Conservation (phyloP, 2,888 invertebrate genomes). For the Cecidostiba fungosa region DNA sequence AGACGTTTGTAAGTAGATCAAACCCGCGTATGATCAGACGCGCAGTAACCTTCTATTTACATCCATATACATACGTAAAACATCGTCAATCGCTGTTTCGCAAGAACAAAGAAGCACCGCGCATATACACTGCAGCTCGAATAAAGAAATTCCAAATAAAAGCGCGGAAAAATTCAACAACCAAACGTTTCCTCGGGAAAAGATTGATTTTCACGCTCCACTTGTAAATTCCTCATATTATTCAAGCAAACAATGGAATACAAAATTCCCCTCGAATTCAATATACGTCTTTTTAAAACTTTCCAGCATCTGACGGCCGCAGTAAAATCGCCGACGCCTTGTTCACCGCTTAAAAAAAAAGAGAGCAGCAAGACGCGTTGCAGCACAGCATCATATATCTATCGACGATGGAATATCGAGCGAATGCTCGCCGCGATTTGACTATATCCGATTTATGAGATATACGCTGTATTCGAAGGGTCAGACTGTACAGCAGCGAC, state of each 20-base stretch:
- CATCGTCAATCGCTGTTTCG: neutral
- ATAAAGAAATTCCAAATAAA: neutral
- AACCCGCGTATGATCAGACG: neutral
- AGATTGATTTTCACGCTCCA: slow-evolving; percentile 24
- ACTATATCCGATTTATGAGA: slow-evolving; percentile 52
- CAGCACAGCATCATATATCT: neutral
- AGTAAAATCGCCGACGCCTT: neutral
- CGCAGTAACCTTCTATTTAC: neutral
- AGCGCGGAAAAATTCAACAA: neutral
- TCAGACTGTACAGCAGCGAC: neutral
- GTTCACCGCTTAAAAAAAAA: neutral
- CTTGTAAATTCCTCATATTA: neutral
- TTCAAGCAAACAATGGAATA: neutral
- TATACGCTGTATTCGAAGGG: slow-evolving; percentile 30
- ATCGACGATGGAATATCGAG: neutral
- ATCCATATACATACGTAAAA: no score
- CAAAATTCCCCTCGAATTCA: neutral
- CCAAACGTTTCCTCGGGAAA: neutral
- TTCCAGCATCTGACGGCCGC: neutral
- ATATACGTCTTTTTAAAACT: neutral
- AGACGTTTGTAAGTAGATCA: neutral
- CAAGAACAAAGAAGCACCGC: neutral
- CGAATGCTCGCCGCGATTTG: slow-evolving; percentile 18
- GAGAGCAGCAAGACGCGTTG: neutral
- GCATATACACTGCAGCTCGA: neutral